phyloP scores from a whole-genome alignment of 2,113 vertebrate genomes.

The Takifugu flavidus region DNA sequence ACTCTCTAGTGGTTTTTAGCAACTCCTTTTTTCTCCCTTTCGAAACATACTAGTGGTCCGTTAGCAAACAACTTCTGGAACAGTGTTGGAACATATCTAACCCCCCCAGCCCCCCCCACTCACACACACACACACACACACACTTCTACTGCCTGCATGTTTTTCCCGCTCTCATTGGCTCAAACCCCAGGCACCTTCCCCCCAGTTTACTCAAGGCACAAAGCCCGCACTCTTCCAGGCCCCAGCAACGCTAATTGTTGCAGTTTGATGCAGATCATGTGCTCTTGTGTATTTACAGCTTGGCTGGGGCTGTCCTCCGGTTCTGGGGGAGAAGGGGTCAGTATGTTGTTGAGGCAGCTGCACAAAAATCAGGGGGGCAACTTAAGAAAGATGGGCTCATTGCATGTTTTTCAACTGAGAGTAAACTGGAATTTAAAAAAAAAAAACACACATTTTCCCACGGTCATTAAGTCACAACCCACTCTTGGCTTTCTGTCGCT shows the following conservation, averaged over 20 bases:
- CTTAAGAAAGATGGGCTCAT: not conserved
- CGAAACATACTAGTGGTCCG: too few relatives aligned
- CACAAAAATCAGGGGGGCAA: not conserved
- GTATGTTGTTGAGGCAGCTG: not conserved
- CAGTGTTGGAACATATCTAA: not conserved
- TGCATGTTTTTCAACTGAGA: not conserved
- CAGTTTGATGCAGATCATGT: not conserved
- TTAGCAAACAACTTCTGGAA: not conserved
- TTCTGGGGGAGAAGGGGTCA: not conserved
- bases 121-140: not conserved
- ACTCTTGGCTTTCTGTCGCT: too few relatives aligned
- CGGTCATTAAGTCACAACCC: too few relatives aligned
- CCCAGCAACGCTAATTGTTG: not conserved
- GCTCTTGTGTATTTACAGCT: not conserved
- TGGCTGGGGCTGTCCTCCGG: not conserved
- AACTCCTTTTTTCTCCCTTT: too few relatives aligned
- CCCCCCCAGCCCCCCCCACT: not conserved
- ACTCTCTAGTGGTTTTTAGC: too few relatives aligned
- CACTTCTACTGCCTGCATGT: not conserved
- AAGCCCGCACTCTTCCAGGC: not conserved
- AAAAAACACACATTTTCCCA: too few relatives aligned
- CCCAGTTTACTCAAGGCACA: not conserved
- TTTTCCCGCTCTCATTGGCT: not conserved
- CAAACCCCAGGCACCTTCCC: not conserved
- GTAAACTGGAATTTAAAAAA: not conserved